Evolutionary conservation across 2,888 invertebrate species (phyloP).

Genomic region (Disparrhopalites patrizii): DNA sequence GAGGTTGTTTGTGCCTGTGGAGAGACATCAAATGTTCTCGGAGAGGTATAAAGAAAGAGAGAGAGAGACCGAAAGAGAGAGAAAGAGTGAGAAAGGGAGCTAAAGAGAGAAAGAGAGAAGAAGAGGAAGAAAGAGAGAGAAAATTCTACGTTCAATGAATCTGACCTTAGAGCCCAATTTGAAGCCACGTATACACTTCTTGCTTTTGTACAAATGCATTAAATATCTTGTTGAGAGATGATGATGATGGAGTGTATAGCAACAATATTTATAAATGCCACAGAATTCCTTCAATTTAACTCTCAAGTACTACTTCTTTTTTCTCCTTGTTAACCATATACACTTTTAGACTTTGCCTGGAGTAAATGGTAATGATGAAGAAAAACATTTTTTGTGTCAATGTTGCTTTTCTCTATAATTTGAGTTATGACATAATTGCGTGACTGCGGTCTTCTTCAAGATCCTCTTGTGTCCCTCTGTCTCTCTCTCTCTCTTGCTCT

Average conservation of each 20-base stretch:
- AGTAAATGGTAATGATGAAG: neutral
- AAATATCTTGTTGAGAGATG: neutral
- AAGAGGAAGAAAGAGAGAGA: too few species aligned
- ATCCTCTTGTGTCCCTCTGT: neutral
- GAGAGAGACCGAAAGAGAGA: too few species aligned
- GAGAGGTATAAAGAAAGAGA: too few species aligned
- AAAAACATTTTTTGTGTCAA: neutral
- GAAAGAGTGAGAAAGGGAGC: too few species aligned
- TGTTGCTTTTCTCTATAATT: neutral
- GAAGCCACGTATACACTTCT: neutral
- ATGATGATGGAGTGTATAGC: neutral
- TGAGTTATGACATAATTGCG: conserved; percentile 8
- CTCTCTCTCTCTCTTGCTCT: too few species aligned
- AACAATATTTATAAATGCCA: neutral
- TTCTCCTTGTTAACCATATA: too few species aligned
- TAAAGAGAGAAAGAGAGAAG: too few species aligned
- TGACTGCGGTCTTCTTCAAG: conserved; percentile 8
- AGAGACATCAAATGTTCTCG: too few species aligned
- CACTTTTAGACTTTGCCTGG: neutral
- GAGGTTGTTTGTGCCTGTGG: neutral
- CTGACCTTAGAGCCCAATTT: conserved; percentile 22
- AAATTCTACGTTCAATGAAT: conserved; percentile 4
- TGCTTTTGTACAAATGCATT: neutral
- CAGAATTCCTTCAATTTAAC: too few species aligned
- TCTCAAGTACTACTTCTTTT: neutral